Base-by-base conservation (phyloP, 2,888 invertebrate genomes). In the Ctenicera cuprea region DNA sequence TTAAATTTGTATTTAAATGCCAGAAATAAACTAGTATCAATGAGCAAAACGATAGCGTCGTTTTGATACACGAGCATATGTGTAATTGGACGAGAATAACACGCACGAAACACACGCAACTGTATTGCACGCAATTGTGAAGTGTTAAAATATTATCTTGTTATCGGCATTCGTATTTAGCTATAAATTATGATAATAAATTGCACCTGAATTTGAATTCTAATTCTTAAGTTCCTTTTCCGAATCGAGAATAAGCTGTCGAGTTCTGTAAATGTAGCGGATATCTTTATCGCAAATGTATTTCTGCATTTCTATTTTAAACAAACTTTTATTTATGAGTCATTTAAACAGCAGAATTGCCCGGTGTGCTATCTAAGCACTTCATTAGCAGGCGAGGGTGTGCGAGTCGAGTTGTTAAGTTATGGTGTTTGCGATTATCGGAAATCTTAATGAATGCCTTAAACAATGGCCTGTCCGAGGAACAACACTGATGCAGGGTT, bases 401-500 rank as follows among this genome's bases (percentile, higher is more conserved):
- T 80, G 79, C 75, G 67, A 76, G 77, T 50, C 72, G 78, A 79
- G 79, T 78, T 76, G 81, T 80, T 85, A 83, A 85, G 82, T 84
- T 84, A 85, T 84, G 80, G 84, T 82, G 80, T 79, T 76, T 76
- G 81, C 81, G 83, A 84, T 84, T 85, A 85, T 85, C 85, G 83
- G 79, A 78, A 81, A 85, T 85, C 85, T 85, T 84, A 85, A 85
- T 84, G 85, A 84, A 83, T 83, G 82, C 82, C 75, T 82, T 78
- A 82, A 82, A 84, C 84, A 84, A 84, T 83, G 78, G 82, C 70
- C 73, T 75, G 80, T 78, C 79, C 76, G 76, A 77, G 74, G 67
- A 79, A 74, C 73, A 65, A 73, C 62, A 62, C 67, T 64, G 61
- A 38, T 65, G 66, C 50, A 71, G 61, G 57, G 69, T 61, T 71